Percentiles rank a stretch among this genome's conserved stretches.
phyloP scores from a whole-genome alignment of 2,888 invertebrate species.

The Metopia argyrocephala region DNA sequence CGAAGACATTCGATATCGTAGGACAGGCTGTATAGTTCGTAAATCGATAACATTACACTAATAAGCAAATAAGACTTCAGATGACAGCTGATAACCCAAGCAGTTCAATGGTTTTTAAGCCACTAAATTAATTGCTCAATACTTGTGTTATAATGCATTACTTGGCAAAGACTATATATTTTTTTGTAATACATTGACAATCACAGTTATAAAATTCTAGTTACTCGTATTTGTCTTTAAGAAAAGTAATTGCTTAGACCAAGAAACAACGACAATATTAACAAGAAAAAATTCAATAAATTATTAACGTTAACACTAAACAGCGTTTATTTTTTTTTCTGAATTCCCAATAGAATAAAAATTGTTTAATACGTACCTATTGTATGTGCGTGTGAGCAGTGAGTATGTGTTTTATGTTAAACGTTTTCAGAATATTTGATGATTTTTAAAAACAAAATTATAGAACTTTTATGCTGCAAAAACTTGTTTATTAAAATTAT shows the following conservation, averaged over 20 bases:
- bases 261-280: not conserved
- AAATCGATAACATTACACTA: too few species aligned
- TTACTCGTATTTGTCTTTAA: not conserved
- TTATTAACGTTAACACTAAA: not conserved
- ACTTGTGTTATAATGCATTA: too few species aligned
- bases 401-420: slow-evolving; percentile 8
- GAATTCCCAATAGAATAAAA: not conserved
- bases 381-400: not conserved
- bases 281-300: not conserved
- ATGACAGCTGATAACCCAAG: too few species aligned
- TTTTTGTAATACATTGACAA: too few species aligned
- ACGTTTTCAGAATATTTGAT: slow-evolving; percentile 61
- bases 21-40: too few species aligned
- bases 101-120: too few species aligned
- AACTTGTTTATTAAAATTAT: slow-evolving; percentile 52
- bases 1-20: too few species aligned
- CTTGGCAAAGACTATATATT: too few species aligned
- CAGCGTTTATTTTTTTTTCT: slow-evolving; percentile 2
- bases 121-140: too few species aligned
- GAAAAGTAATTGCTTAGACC: slow-evolving; percentile 8
- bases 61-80: too few species aligned
- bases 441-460: too few species aligned
- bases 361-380: slow-evolving; percentile 24
- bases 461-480: too few species aligned
- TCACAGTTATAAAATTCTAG: slow-evolving; percentile 24